Evolutionary conservation across 1,140 invertebrate genomes (phyloP), one percentile per base, ranked within the genome.

Genomic region (Eupristina koningsbergeri): DNA sequence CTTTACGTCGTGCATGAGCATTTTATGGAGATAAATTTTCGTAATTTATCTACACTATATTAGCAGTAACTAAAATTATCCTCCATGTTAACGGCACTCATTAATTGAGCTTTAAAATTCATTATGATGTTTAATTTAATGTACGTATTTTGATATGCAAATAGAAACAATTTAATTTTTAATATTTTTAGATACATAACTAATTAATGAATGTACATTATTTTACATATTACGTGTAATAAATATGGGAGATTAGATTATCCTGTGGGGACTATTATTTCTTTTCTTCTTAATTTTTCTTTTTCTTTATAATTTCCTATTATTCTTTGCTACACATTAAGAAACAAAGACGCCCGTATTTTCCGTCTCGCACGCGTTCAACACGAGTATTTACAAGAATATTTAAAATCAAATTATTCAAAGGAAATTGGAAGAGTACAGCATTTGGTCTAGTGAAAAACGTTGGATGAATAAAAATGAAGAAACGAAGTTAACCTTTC

Each of bases 61-160:
- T 41, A 71, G 67, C 17, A 31, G 67, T 31, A 71, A 41, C 22
- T 34, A 41, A 71, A 71, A 71, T 71, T 41, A 71, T 71, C 1
- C 7, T 41, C 67, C n/a, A 0, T n/a, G 22, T 41, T 71, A 41
- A 71, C 67, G 67, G 31, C 34, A 67, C 36, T 67, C 34, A 13
- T 39, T 67, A 36, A 67, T 67, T 67, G 64, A 67, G 31, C 64
- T 67, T 19, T 67, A 36, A 67, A 67, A 36, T 71, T 71, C 67
- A 41, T 41, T 41, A 41, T 15, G 29, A 41, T 41, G 67, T 41
- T 39, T 31, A n/a, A 41, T 39, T 71, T 39, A 71, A 31, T 41
- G 3, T 22, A 11, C 36, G 67, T 6, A 41, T 31, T 71, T 71
- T 41, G 36, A 41, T 71, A 41, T 71, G 67, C 67, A 41, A 71